Evolutionary conservation across 2,797 vertebrate species (phyloP).

Genomic region (Enteromius anoplus): DNA sequence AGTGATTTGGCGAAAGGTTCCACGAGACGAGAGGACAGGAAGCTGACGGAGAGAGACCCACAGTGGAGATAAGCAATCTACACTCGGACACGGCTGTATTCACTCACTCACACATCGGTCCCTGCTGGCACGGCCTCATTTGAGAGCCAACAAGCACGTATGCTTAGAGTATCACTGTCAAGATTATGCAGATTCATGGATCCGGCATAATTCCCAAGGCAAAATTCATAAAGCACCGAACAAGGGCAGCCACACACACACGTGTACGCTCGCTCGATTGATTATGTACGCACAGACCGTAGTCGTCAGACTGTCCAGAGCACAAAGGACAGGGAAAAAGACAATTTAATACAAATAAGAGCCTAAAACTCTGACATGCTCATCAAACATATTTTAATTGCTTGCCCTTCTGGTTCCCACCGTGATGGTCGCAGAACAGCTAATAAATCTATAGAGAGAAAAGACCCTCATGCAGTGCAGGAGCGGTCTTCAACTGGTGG

Average conservation of each 20-base stretch:
- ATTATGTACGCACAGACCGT: constrained; percentile 40
- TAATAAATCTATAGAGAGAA: constrained; percentile 70
- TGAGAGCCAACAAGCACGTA: constrained; percentile 29
- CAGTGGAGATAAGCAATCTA: constrained; percentile 33
- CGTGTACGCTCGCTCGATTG: constrained; percentile 13
- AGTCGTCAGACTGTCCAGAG: constrained; percentile 43
- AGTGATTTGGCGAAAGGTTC: constrained; percentile 16
- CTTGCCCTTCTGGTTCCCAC: constrained; percentile 61
- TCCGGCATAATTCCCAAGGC: constrained; percentile 5
- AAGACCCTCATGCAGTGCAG: constrained; percentile 51
- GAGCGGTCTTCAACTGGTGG: constrained; percentile 9
- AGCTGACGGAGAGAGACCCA: background rate
- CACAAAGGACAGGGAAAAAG: constrained; percentile 44
- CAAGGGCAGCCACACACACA: constrained; percentile 40
- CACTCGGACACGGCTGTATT: constrained; percentile 21
- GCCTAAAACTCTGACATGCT: constrained; percentile 64
- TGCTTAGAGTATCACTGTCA: constrained; percentile 31
- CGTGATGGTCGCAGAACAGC: constrained; percentile 69
- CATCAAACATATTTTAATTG: constrained; percentile 73
- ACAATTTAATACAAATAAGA: constrained; percentile 47
- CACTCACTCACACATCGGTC: constrained; percentile 20
- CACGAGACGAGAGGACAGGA: background rate
- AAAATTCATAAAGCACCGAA: constrained; percentile 15
- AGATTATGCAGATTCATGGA: constrained; percentile 25
- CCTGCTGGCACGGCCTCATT: constrained; percentile 16